Evolutionary conservation across 2,113 vertebrate species (phyloP).

Genomic region (Otis tarda): DNA sequence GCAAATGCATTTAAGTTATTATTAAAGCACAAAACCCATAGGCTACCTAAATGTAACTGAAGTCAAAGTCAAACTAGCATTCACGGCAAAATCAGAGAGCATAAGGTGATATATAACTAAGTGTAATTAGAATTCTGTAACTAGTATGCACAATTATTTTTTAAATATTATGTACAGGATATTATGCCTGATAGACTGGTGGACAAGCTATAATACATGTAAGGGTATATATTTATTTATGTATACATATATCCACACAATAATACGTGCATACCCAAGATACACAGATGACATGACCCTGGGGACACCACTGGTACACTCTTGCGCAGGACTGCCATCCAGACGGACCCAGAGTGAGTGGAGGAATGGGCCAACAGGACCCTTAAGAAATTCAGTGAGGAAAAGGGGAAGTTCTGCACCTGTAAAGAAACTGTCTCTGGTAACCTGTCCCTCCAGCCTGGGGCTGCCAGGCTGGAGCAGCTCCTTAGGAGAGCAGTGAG

Average conservation of each 20-base stretch:
- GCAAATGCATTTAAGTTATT: not conserved
- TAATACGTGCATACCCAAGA: not conserved
- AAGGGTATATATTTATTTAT: not conserved
- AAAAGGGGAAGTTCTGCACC: not conserved
- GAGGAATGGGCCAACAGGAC: not conserved
- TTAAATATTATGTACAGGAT: not conserved
- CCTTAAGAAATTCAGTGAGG: not conserved
- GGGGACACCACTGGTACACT: not conserved
- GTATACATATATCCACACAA: not conserved
- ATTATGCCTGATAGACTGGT: not conserved
- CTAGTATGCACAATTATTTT: not conserved
- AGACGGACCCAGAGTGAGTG: not conserved
- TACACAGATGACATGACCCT: not conserved
- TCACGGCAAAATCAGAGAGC: not conserved
- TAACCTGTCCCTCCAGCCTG: not conserved
- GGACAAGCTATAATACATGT: not conserved
- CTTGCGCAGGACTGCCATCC: not conserved
- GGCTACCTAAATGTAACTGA: not conserved
- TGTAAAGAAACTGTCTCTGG: not conserved
- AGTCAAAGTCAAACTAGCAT: not conserved
- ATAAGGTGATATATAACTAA: not conserved
- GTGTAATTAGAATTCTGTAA: not conserved
- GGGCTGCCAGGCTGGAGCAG: accelerated
- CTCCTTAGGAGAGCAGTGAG: not conserved
- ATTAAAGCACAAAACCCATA: not conserved